phyloP scores from a whole-genome alignment of 2,113 vertebrate species.

The Trematocara marginatum region DNA sequence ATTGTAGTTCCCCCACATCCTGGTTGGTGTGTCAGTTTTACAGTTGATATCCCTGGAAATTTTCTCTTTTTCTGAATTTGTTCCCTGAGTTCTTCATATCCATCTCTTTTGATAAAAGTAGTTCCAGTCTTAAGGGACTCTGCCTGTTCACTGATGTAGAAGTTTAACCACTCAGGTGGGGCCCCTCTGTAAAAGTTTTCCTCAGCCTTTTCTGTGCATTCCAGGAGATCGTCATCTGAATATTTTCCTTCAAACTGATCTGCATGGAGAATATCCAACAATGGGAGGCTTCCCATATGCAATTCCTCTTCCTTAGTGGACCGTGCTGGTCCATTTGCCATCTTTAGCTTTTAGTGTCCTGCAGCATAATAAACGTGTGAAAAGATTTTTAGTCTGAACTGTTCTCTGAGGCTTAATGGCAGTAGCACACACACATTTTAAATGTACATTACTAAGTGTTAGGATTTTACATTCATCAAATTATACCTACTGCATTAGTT shows the following conservation, averaged over 20 bases:
- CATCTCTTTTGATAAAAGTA: slow-evolving; percentile 21
- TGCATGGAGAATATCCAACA: not conserved
- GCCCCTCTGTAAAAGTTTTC: slow-evolving; percentile 42
- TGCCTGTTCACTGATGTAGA: slow-evolving; percentile 18
- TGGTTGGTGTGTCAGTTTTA: not conserved
- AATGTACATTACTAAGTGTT: not conserved
- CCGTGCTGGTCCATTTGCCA: not conserved
- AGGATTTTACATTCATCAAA: not conserved
- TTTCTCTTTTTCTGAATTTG: accelerated
- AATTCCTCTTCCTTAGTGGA: not conserved
- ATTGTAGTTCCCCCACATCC: slow-evolving; percentile 49
- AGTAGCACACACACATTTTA: not conserved
- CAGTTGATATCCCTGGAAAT: not conserved
- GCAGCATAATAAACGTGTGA: not conserved
- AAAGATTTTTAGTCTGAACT: not conserved
- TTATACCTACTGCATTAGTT: not conserved
- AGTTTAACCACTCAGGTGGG: slow-evolving; percentile 43
- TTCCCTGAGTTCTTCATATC: not conserved
- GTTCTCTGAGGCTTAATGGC: not conserved
- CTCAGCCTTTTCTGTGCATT: not conserved
- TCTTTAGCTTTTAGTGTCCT: not conserved
- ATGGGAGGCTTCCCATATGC: not conserved
- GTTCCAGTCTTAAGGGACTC: not conserved
- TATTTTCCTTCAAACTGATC: not conserved
- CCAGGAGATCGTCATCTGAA: not conserved